phyloP scores from a whole-genome alignment of 2,113 vertebrate genomes.

The Aleadryas rufinucha region DNA sequence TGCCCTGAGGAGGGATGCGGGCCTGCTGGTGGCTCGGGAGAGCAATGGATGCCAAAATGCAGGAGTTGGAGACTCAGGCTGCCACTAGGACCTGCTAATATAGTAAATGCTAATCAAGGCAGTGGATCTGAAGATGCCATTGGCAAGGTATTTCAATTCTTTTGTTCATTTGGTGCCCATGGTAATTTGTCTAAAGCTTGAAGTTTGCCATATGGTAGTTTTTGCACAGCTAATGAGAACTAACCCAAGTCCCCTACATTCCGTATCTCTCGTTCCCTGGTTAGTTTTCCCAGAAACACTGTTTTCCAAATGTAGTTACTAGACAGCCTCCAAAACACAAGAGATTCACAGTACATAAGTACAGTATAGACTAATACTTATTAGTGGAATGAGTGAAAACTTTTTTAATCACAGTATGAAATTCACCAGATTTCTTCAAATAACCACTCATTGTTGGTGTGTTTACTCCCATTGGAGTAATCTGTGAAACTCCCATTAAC shows the following conservation, averaged over 20 bases:
- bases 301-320: neutral
- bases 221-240: neutral
- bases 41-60: neutral
- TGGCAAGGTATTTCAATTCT: neutral
- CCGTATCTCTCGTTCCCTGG: neutral
- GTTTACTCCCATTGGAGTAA: neutral
- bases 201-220: neutral
- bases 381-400: neutral
- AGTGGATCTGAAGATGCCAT: neutral
- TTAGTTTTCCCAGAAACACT: neutral
- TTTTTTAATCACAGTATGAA: neutral
- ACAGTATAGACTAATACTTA: neutral
- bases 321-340: neutral
- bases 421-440: neutral
- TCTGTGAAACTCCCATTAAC: neutral
- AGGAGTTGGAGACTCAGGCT: neutral
- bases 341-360: neutral
- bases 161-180: neutral
- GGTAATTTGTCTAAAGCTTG: neutral
- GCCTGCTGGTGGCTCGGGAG: accelerated
- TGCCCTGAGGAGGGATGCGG: accelerated
- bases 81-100: neutral
- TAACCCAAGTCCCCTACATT: neutral
- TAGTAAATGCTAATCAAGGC: neutral
- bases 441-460: neutral